Conservation (phyloP, 2,888 invertebrate genomes). For the Melolontha melolontha region DNA sequence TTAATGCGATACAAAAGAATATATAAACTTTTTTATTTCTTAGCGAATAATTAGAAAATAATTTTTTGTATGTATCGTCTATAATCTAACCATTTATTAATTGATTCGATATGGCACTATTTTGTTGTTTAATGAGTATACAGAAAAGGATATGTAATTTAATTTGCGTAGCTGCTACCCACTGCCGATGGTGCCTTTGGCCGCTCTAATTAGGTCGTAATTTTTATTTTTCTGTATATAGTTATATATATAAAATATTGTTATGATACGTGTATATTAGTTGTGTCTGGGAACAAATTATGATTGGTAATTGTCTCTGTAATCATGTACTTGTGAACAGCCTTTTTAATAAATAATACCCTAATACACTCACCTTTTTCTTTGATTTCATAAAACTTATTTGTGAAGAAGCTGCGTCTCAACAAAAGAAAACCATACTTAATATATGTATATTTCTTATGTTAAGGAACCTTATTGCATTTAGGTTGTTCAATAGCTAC, state of each 20-base stretch:
- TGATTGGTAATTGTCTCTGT: constrained; percentile 47
- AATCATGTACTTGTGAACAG: constrained; percentile 47
- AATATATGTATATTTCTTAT: too few species aligned
- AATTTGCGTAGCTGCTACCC: constrained; percentile 45
- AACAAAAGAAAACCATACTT: too few species aligned
- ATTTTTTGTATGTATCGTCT: constrained; percentile 13
- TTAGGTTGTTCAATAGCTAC: too few species aligned
- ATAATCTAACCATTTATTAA: neutral
- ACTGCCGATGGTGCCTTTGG: constrained; percentile 47
- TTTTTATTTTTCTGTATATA: constrained; percentile 45
- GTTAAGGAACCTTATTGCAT: too few species aligned
- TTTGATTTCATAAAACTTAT: too few species aligned
- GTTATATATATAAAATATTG: constrained; percentile 38
- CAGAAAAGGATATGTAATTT: constrained; percentile 16
- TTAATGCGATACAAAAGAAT: neutral
- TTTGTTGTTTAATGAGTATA: constrained; percentile 26
- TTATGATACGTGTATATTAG: constrained; percentile 46
- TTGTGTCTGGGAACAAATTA: constrained; percentile 46
- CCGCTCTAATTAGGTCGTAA: constrained; percentile 45
- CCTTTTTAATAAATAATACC: constrained; percentile 46
- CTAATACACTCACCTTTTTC: constrained; percentile 28
- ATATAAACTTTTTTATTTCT: neutral
- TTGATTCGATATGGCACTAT: constrained; percentile 33
- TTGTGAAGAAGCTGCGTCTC: too few species aligned
- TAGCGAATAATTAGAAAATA: neutral